These are phyloP conservation scores for Sarcophaga rosellei DNA, from an alignment of 2,888 invertebrate species.

Conservation along the genomic window DNA sequence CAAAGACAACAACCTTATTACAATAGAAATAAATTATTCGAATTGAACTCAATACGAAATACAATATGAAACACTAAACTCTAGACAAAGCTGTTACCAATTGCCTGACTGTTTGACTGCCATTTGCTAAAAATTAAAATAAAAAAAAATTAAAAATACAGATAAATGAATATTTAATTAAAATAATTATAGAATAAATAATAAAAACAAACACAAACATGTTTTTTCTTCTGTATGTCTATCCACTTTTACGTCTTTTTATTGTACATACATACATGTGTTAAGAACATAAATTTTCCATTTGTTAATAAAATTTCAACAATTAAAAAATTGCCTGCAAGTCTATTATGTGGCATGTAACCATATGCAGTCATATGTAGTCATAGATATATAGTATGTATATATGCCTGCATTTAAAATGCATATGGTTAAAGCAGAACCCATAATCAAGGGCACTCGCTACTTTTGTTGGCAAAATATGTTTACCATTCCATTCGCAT, in stretches of 20 bases:
- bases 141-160: neutral
- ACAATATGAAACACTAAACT: no score
- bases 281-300: conserved; percentile 41
- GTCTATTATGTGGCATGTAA: no score
- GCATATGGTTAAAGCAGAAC: neutral
- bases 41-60: no score
- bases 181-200: conserved; percentile 59
- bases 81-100: no score
- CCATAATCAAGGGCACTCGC: conserved; percentile 62
- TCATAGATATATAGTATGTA: neutral
- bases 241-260: neutral
- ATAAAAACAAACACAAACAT: conserved; percentile 21
- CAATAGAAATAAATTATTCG: neutral
- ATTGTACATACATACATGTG: neutral
- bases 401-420: neutral
- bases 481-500: no score
- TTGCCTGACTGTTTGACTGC: no score
- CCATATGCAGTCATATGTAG: no score
- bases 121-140: neutral
- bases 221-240: neutral
- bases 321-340: conserved; percentile 34
- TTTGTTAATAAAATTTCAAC: conserved; percentile 33
- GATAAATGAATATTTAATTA: conserved; percentile 64
- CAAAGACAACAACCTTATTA: neutral
- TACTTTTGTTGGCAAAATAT: conserved; percentile 19